Evolutionary conservation across 2,113 vertebrate genomes (phyloP).

Genomic region (Myiagra hebetior): DNA sequence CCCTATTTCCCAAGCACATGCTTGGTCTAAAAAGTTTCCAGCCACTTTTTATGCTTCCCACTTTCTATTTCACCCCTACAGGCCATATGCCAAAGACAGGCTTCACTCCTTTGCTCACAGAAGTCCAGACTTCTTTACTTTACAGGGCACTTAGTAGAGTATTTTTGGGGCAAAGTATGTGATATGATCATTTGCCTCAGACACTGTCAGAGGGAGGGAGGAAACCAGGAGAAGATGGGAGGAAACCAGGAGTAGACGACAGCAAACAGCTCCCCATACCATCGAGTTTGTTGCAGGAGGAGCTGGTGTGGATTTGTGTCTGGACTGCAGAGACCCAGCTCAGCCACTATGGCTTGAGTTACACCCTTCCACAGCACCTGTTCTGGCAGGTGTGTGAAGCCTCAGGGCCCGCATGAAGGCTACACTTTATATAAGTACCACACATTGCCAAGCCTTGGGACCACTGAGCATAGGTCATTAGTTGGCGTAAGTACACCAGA

Average conservation of each 20-base stretch:
- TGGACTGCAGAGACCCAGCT: background rate
- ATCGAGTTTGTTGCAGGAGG: background rate
- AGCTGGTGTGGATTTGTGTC: background rate
- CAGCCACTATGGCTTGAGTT: background rate
- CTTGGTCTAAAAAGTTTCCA: background rate
- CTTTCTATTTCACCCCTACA: background rate
- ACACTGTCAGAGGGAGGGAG: background rate
- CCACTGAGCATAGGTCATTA: background rate
- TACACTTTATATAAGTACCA: background rate
- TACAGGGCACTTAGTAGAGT: background rate
- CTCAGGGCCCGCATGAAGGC: background rate
- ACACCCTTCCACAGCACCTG: background rate
- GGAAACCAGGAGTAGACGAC: background rate
- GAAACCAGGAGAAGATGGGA: background rate
- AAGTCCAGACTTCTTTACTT: background rate
- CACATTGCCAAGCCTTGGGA: background rate
- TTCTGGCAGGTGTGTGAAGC: background rate
- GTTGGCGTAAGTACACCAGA: background rate
- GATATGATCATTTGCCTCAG: background rate
- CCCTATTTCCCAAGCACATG: background rate
- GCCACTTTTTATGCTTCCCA: background rate
- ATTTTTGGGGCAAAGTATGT: background rate
- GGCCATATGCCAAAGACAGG: background rate
- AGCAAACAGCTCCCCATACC: background rate
- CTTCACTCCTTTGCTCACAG: background rate